Evolutionary conservation across 2,888 invertebrate genomes (phyloP), one percentile per base, ranked within the genome.

Genomic region (Drosophila kambysellisi): DNA sequence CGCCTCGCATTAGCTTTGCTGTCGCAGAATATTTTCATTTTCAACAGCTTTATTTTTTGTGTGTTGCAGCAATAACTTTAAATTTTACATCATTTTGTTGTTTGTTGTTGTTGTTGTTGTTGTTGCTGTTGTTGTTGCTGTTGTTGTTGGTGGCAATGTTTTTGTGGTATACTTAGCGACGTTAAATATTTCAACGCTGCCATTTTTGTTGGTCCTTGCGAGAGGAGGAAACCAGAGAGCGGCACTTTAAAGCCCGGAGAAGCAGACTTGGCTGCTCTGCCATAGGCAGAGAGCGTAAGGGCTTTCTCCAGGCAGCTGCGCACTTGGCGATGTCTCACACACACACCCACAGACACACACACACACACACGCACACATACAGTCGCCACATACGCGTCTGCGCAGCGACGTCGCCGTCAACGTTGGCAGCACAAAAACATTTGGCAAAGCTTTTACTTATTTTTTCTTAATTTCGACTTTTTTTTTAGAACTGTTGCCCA

Each of bases 181-280:
- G 88, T 90, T 85, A 86, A 90, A 85, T 83, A 85, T 90, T 85
- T 90, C 89, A 90, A 89, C 90, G 82, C 85, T 88, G 82, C 82
- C 91, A 86, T 86, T 89, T 86, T 87, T 67, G 64, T 65, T 76
- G 62, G 30, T 8, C 8, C 50, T 60, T 32, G 61, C 56, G n/a
- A 52, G 65, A 68, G 74, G 65, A 68, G 74, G 56, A 61, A 79
- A 6, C 39, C 41, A 30, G 35, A 35, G 35, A 7, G 37, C 15
- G 37, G 15, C 15, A 4, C 50, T 39, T 25, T 29, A 25, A 57
- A 20, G 30, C 20, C 39, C 48, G 32, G 33, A 51, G 33, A n/a
- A 39, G 15, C 39, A 29, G 39, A 25, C 30, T 25, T 20, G 52
- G 43, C 29, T 46, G 59, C n/a, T 41, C 12, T 46, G 41, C 41